A percentile compares a stretch with the other conserved stretches of the same genome.
Conservation (phyloP, 1,140 invertebrate species). For the Phenacoccus solenopsis region DNA sequence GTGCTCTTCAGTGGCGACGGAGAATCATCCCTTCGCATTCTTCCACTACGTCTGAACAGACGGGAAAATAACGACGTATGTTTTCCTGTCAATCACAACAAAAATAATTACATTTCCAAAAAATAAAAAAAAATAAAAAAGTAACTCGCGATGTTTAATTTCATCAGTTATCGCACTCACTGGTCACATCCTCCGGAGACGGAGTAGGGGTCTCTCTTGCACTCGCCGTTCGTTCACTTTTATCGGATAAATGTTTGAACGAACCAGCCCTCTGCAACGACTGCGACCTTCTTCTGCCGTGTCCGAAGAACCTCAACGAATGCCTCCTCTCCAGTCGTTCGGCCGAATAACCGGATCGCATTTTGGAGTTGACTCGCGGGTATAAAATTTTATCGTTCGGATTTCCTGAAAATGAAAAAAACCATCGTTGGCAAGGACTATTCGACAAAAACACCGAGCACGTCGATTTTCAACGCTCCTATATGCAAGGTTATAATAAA, state of each 20-base stretch:
- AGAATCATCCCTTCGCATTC: slow-evolving; percentile 39
- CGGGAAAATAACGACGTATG: slow-evolving; percentile 59
- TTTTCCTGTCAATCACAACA: neutral
- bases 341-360: slow-evolving; percentile 29
- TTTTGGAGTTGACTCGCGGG: slow-evolving; percentile 33
- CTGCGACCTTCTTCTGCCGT: slow-evolving; percentile 38
- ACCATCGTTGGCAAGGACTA: no score
- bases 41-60: slow-evolving; percentile 67
- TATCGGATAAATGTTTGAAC: slow-evolving; percentile 26
- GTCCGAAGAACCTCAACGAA: slow-evolving; percentile 36
- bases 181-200: neutral
- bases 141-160: no score
- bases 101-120: neutral
- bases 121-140: neutral
- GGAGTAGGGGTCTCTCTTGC: neutral
- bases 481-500: no score
- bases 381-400: slow-evolving; percentile 73
- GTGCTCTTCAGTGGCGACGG: slow-evolving; percentile 43
- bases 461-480: slow-evolving; percentile 8
- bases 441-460: neutral
- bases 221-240: neutral
- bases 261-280: slow-evolving; percentile 42
- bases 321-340: slow-evolving; percentile 41
- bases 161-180: slow-evolving; percentile 1
- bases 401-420: slow-evolving; percentile 45